Conservation (phyloP, 2,888 invertebrate species). For the Drosophila phalerata region DNA sequence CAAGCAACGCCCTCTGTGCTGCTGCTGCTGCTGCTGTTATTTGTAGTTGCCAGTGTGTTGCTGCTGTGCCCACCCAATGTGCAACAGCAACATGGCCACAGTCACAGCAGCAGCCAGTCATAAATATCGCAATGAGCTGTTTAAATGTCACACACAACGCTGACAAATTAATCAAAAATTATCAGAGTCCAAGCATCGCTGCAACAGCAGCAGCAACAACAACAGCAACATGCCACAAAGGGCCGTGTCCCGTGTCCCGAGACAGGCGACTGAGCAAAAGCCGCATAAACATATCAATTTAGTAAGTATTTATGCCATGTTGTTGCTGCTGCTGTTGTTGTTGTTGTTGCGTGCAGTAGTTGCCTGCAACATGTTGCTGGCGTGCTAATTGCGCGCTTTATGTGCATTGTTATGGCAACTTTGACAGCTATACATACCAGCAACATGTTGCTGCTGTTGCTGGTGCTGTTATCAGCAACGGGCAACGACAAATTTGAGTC, state of each 20-base stretch:
- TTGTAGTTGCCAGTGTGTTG: conserved; percentile 26
- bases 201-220: conserved; percentile 38
- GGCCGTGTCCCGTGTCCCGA: conserved; percentile 38
- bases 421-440: conserved; percentile 66
- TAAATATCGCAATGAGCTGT: conserved; percentile 82
- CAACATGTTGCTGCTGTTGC: conserved; percentile 58
- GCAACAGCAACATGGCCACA: conserved; percentile 50
- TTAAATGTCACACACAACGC: conserved; percentile 81
- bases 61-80: conserved; percentile 73
- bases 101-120: conserved; percentile 60
- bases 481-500: conserved; percentile 73
- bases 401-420: conserved; percentile 75
- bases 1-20: conserved; percentile 64
- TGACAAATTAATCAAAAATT: conserved; percentile 82
- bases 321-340: conserved; percentile 36
- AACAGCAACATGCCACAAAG: conserved; percentile 54
- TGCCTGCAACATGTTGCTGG: conserved; percentile 71
- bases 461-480: conserved; percentile 63
- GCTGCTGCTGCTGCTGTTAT: conserved; percentile 29
- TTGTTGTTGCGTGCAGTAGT: conserved; percentile 34
- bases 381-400: conserved; percentile 78
- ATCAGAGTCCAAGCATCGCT: conserved; percentile 73
- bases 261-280: conserved; percentile 63
- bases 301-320: conserved; percentile 68
- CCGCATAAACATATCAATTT: conserved; percentile 80